phyloP scores from a whole-genome alignment of 1,140 invertebrate species.

The Acromyrmex charruanus region DNA sequence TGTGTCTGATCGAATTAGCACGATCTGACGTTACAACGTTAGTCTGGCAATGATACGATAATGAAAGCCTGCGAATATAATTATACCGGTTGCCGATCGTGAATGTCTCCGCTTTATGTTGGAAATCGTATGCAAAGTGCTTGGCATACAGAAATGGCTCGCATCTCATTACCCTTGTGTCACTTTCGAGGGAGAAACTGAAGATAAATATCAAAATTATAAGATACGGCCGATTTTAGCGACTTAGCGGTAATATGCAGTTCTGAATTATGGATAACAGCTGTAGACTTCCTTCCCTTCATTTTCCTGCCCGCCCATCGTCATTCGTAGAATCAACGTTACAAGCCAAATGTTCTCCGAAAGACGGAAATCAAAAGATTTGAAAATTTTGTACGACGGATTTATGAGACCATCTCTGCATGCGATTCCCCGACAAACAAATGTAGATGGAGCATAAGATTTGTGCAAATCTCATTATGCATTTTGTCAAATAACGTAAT shows the following conservation, averaged over 20 bases:
- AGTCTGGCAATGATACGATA: constrained; percentile 12
- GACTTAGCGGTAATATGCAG: neutral
- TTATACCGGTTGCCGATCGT: neutral
- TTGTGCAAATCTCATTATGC: constrained; percentile 27
- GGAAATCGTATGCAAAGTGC: constrained; percentile 1
- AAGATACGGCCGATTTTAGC: constrained; percentile 19
- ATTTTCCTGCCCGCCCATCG: neutral
- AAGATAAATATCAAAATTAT: constrained; percentile 47
- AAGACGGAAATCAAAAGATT: constrained; percentile 26
- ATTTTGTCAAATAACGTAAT: constrained; percentile 30
- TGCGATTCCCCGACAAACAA: constrained; percentile 10
- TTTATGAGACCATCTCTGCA: constrained; percentile 31
- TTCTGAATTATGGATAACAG: constrained; percentile 50
- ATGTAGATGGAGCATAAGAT: constrained; percentile 32
- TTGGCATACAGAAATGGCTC: constrained; percentile 2
- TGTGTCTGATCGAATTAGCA: constrained; percentile 15
- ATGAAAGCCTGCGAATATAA: constrained; percentile 37
- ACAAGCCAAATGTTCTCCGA: constrained; percentile 42
- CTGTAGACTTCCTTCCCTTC: neutral
- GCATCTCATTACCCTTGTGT: constrained; percentile 27
- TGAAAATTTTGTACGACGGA: constrained; percentile 20
- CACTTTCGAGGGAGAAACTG: neutral
- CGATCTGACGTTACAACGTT: neutral
- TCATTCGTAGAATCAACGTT: neutral
- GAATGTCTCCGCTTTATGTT: neutral